Evolutionary conservation across 1,140 invertebrate genomes (phyloP).

Genomic region (Lordiphosa clarofinis): DNA sequence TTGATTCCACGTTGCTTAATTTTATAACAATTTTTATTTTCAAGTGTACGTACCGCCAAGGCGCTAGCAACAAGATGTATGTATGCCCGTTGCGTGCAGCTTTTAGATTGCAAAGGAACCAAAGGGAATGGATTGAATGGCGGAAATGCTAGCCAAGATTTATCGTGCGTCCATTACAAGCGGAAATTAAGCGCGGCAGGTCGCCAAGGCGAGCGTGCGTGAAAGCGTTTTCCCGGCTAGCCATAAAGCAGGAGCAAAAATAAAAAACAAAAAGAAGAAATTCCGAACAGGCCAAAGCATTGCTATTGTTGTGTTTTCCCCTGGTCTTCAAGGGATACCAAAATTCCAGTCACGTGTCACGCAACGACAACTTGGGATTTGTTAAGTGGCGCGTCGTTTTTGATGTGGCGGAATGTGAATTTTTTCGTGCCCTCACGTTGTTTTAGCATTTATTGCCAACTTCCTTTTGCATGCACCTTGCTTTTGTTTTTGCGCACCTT

Average conservation of each 20-base stretch:
- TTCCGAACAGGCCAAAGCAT: constrained; percentile 64
- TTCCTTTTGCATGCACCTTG: constrained; percentile 41
- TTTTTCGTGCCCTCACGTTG: constrained; percentile 67
- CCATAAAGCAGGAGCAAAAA: constrained; percentile 14
- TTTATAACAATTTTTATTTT: no score
- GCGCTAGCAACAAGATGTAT: not conserved
- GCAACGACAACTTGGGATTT: constrained; percentile 77
- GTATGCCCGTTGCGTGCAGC: constrained; percentile 21
- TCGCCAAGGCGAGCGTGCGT: constrained; percentile 63
- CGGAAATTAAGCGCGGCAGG: constrained; percentile 77
- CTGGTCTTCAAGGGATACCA: constrained; percentile 6
- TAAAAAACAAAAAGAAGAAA: constrained; percentile 36
- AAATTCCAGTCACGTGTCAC: constrained; percentile 71
- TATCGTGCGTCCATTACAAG: constrained; percentile 77
- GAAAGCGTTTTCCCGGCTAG: constrained; percentile 70
- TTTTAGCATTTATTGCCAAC: constrained; percentile 73
- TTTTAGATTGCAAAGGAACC: constrained; percentile 14
- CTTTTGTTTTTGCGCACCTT: constrained; percentile 49
- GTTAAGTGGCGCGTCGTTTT: constrained; percentile 70
- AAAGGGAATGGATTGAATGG: constrained; percentile 25
- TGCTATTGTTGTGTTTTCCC: constrained; percentile 63
- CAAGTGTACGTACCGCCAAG: no score
- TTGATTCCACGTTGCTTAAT: no score
- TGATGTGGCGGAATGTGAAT: constrained; percentile 38
- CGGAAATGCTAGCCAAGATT: constrained; percentile 71